Conservation (phyloP, 2,797 vertebrate genomes). For the Silurus aristotelis region DNA sequence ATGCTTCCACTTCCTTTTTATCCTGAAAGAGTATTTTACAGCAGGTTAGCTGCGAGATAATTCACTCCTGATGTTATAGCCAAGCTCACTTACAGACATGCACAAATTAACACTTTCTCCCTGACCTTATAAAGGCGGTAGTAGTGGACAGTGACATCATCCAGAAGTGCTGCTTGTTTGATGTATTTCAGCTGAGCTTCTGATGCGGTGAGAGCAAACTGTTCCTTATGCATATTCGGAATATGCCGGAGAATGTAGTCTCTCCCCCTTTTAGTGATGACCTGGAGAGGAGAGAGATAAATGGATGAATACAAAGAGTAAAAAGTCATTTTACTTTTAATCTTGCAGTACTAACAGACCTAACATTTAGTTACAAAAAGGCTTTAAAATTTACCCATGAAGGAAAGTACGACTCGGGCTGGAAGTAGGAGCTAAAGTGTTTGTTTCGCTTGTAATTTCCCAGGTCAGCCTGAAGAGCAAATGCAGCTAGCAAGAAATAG, state of each 20-base stretch:
- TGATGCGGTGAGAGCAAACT: slow-evolving; percentile 91
- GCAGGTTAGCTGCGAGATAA: not conserved
- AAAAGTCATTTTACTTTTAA: not conserved
- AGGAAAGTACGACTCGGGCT: slow-evolving; percentile 95
- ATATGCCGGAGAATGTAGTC: slow-evolving; percentile 98
- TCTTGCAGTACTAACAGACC: not conserved
- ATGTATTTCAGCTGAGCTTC: slow-evolving; percentile 97
- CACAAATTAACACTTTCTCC: not conserved
- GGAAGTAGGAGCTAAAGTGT: slow-evolving; percentile 96
- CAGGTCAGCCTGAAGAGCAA: slow-evolving; percentile 94
- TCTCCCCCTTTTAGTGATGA: slow-evolving; percentile 90
- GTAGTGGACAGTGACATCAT: slow-evolving; percentile 95
- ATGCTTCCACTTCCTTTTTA: slow-evolving; percentile 95
- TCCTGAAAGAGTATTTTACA: slow-evolving; percentile 73
- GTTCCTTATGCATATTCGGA: slow-evolving; percentile 98
- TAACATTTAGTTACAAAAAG: not conserved
- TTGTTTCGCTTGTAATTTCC: slow-evolving; percentile 97
- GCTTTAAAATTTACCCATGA: slow-evolving; percentile 83
- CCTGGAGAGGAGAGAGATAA: slow-evolving; percentile 68
- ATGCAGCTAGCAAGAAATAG: slow-evolving; percentile 96
- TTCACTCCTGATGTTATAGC: too few relatives aligned
- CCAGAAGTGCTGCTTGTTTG: slow-evolving; percentile 91
- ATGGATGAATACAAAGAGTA: not conserved
- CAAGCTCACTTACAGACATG: not conserved
- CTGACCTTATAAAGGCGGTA: slow-evolving; percentile 94